phyloP scores from a whole-genome alignment of 1,140 invertebrate species.

The Drosophila lowei region DNA sequence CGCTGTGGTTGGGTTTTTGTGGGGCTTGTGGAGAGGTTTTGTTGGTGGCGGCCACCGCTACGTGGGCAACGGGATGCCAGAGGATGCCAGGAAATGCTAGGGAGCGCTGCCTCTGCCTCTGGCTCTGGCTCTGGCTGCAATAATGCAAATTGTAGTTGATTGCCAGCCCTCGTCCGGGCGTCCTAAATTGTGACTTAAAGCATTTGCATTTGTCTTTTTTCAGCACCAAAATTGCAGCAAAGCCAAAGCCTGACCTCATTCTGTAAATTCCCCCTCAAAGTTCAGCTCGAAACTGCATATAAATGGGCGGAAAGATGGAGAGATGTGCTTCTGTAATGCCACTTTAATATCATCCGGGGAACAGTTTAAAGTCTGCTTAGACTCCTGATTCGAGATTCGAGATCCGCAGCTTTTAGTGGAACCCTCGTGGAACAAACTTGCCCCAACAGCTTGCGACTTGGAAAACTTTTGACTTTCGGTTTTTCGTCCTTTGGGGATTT shows the following conservation, averaged over 20 bases:
- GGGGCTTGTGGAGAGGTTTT: constrained; percentile 50
- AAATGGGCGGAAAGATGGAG: constrained; percentile 8
- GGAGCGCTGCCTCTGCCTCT: constrained; percentile 24
- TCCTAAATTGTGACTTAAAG: constrained; percentile 66
- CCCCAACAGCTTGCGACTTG: constrained; percentile 55
- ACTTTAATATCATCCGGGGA: constrained; percentile 40
- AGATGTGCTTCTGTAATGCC: constrained; percentile 28
- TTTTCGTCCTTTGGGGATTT: constrained; percentile 47
- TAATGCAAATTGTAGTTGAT: constrained; percentile 78
- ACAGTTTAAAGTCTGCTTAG: constrained; percentile 21
- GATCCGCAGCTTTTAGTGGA: no score
- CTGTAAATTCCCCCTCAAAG: neutral
- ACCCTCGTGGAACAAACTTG: constrained; percentile 33
- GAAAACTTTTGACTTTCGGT: constrained; percentile 64
- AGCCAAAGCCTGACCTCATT: constrained; percentile 12
- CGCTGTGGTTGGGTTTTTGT: constrained; percentile 54
- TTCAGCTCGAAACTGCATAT: constrained; percentile 5
- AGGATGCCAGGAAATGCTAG: constrained; percentile 9
- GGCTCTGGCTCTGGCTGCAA: constrained; percentile 47
- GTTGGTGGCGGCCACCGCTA: constrained; percentile 15
- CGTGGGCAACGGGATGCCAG: constrained; percentile 19
- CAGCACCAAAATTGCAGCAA: constrained; percentile 1
- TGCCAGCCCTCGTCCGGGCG: constrained; percentile 33
- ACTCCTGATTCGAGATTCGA: constrained; percentile 1
- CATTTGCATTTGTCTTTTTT: constrained; percentile 58